A percentile compares a stretch with the other conserved stretches of the same genome.
Conservation (phyloP, 37 sponge, comb jelly and placozoan species). For the Dysidea cf. avara region DNA sequence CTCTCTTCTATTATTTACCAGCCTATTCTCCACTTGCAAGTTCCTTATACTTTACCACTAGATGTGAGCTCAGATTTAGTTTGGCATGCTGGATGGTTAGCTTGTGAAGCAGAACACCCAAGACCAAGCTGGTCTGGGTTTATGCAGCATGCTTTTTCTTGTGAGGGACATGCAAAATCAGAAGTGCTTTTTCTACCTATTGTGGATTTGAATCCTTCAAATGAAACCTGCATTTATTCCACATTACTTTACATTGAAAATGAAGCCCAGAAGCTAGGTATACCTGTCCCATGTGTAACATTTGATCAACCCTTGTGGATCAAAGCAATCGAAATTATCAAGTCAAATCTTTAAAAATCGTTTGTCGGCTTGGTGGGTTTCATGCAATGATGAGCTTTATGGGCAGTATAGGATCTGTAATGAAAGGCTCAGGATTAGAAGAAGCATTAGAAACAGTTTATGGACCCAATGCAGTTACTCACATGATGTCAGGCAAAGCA, state of each 20-base stretch:
- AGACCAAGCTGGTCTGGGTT: slow-evolving; percentile 43
- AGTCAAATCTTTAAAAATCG: slow-evolving; percentile 5
- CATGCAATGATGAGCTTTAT: slow-evolving; percentile 15
- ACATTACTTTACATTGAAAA: slow-evolving; percentile 19
- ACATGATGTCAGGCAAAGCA: too few relatives aligned
- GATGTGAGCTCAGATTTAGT: slow-evolving; percentile 11
- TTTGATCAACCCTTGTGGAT: too few relatives aligned
- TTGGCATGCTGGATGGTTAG: too few relatives aligned
- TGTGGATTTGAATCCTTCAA: too few relatives aligned
- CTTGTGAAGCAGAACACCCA: background rate
- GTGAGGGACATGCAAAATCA: slow-evolving; percentile 6
- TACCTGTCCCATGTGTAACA: too few relatives aligned
- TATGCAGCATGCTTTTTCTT: slow-evolving; percentile 15
- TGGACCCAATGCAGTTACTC: too few relatives aligned
- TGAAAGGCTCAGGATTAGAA: slow-evolving; percentile 34
- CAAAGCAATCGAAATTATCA: slow-evolving; percentile 16
- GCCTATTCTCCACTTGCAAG: too few relatives aligned
- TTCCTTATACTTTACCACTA: slow-evolving; percentile 13
- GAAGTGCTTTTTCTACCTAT: slow-evolving; percentile 16
- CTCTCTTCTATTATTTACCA: too few relatives aligned
- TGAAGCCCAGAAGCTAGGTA: slow-evolving; percentile 1
- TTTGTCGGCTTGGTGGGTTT: slow-evolving; percentile 30
- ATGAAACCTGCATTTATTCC: slow-evolving; percentile 13
- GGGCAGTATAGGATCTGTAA: slow-evolving; percentile 23
- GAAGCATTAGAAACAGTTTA: too few relatives aligned